A percentile compares a stretch with the other conserved stretches of the same genome.
phyloP scores from a whole-genome alignment of 2,113 vertebrate species.

The Chloropsis cyanopogon region DNA sequence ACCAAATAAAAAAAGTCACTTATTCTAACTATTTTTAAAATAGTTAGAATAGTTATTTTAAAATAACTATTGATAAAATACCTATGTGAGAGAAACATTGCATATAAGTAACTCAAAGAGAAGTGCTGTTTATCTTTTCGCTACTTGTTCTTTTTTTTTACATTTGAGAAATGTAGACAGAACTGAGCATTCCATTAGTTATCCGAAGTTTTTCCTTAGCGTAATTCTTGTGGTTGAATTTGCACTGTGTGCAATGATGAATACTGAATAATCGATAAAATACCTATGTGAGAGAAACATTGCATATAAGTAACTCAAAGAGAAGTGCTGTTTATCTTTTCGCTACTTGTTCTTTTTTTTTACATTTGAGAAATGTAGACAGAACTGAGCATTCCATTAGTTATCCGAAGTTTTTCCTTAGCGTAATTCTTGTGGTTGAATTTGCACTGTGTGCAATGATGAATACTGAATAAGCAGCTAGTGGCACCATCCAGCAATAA shows the following conservation, averaged over 20 bases:
- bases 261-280: background rate
- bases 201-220: background rate
- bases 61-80: background rate
- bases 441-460: background rate
- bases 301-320: background rate
- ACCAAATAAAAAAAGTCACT: background rate
- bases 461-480: background rate
- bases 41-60: no score
- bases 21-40: background rate
- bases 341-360: background rate
- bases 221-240: background rate
- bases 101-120: background rate
- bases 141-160: background rate
- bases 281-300: background rate
- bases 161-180: background rate
- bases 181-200: background rate
- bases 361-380: background rate
- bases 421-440: background rate
- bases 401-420: background rate
- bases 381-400: background rate
- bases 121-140: background rate
- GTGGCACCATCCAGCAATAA: background rate
- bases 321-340: background rate
- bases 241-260: background rate
- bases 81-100: background rate